These are phyloP conservation scores for Arrhopalites spinosus DNA, from an alignment of 2,888 invertebrate genomes.

Conservation along the genomic window DNA sequence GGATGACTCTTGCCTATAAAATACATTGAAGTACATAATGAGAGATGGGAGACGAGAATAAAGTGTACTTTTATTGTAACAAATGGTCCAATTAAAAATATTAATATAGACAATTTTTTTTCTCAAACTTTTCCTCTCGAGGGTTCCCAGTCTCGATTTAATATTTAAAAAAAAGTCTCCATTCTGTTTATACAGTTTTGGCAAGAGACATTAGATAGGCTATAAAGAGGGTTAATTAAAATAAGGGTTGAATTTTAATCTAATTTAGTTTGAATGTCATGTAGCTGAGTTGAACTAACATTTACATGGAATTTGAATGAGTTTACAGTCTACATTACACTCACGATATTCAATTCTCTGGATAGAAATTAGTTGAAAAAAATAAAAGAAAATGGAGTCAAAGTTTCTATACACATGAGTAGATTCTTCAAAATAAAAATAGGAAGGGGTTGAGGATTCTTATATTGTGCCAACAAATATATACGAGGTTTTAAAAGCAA, in stretches of 20 bases:
- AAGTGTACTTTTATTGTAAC: conserved; percentile 18
- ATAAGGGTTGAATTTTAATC: conserved; percentile 21
- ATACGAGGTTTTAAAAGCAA: not conserved
- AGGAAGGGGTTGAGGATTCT: too few relatives aligned
- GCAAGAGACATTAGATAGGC: not conserved
- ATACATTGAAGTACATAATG: not conserved
- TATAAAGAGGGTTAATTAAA: conserved; percentile 13
- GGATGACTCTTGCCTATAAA: not conserved
- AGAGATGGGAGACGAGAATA: not conserved
- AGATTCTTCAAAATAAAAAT: too few relatives aligned
- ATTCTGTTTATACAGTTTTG: not conserved
- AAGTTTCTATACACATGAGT: too few relatives aligned
- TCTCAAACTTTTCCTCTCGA: not conserved
- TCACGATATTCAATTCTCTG: too few relatives aligned
- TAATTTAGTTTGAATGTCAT: not conserved
- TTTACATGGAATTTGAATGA: too few relatives aligned
- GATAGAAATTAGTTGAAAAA: too few relatives aligned
- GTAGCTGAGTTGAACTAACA: too few relatives aligned
- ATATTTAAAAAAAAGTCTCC: not conserved
- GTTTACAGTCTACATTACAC: too few relatives aligned
- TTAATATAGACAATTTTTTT: not conserved
- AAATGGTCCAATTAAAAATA: conserved; percentile 22
- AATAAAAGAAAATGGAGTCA: not conserved
- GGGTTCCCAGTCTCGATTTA: conserved; percentile 3
- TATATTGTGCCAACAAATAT: not conserved